Base-by-base conservation (phyloP, 2,888 invertebrate genomes). In the Maniola hyperantus region DNA sequence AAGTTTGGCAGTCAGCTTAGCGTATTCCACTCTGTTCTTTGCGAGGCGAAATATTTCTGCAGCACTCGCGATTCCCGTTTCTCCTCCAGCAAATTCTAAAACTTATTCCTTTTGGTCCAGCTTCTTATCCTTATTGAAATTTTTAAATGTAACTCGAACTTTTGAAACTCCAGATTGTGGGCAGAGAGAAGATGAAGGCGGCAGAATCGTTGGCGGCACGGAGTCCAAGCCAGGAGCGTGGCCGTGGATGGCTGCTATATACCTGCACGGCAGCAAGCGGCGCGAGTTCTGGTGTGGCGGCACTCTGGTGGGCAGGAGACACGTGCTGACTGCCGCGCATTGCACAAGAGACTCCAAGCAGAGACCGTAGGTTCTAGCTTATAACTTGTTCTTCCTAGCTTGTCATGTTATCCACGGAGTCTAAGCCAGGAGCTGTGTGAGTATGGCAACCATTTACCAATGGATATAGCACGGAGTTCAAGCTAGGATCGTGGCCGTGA, bases 201-300 rank as follows among this genome's bases (percentile, higher is more conserved):
- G 96, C 72, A 94, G 98, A 5, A 97, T 99, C 53, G 98, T 99
- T 0, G 99, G 99, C 0, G 99, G 99, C 5, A 95, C 96, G 64
- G 96, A 96, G 81, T 94, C 97, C 0, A 92, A 95, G 33, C 95
- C 97, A 0, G 98, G 98, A 0, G 95, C 97, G 63, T 98, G 98
- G 97, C 98, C 99, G 0, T 99, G 98, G 98, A 97, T 99, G 96
- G 98, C 97, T 0, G 98, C 98, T 1, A 97, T 98, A 75, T 98
- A 97, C 86, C 93, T 98, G 57, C 97, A 97, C 79, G 97, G 97
- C 8, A 95, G 95, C 46, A 95, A 96, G 76, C 94, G 97, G 34
- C 95, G 96, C 0, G 97, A 97, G 85, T 98, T 97, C 89, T 98
- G 98, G 98, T 98, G 98, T 80, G 98, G 98, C 0, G 98, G 98